Base-by-base conservation (phyloP, 2,888 invertebrate species). In the Sthenelais limicola region DNA sequence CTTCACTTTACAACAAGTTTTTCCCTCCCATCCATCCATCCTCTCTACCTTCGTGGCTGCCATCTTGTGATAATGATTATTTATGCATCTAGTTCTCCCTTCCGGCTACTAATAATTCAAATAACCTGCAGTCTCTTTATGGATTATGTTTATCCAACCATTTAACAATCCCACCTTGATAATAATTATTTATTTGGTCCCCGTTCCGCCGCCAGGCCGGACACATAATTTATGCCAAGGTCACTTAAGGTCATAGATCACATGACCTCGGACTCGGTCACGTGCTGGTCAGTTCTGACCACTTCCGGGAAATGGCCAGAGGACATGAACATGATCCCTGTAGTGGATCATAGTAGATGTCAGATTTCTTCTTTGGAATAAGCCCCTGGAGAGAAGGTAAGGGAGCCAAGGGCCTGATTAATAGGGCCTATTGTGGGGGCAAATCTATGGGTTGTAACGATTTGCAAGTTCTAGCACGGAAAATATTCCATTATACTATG, bases 141-240 rank as follows among this genome's bases (percentile, higher is more conserved):
- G 62, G 62, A 62, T 38, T 26, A 43, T 62, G 62, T 62, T 35
- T 62, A 62, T 38, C 62, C 62, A 62, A 62, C 38, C 62, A 62
- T 62, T 62, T 62, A 62, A 62, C 62, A 62, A 62, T 62, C 38
- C 62, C 24, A 35, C 38, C 43, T 62, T 62, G 62, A 62, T 62
- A 62, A 62, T 62, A 62, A 62, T 62, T 62, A 62, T 62, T 62
- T 62, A 62, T 62, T 62, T 62, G 43, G 38, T 43, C 24, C 62
- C 38, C 62, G 35, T 9, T 4, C n/a, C 26, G 7, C 38, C 62
- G n/a, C 35, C 26, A 18, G 62, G 62, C 24, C 62, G 62, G 62
- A 62, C 62, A 21, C 62, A 62, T 62, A 62, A 62, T 62, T 62
- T 43, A 62, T 43, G 24, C 26, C 35, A 21, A 62, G 35, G 62